Evolutionary conservation across 2,113 vertebrate species (phyloP), one percentile per base, ranked within the genome.

Genomic region (Antennarius striatus): DNA sequence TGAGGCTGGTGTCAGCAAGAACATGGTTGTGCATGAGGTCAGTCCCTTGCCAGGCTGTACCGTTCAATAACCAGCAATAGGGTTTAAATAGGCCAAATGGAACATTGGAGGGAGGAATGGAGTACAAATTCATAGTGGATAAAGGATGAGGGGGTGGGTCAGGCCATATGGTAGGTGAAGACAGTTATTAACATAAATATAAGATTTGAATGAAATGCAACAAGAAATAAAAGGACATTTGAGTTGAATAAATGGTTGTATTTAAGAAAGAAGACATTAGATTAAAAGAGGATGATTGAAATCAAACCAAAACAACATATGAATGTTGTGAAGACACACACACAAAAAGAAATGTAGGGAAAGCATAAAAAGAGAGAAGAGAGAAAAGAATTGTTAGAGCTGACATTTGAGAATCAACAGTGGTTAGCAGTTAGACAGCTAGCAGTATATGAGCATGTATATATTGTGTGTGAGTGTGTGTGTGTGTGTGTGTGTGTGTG

Each of bases 11-110:
- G 89, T 98, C 98, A 88, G 93, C 95, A 90, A 99, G 93, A 90
- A 99, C 96, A 78, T 99, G 98, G 94, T 99, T 99, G 94, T 99
- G 98, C 98, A 99, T 99, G 95, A 99, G 95, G 94, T 99, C 98
- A 91, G 98, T 99, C 92, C 97, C 98, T 94, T 98, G 98, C 98
- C 98, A 99, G 91, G 98, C 98, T 99, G 92, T 77, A 43, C 46
- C 72, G 10, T 59, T 17, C 63, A 51, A 56, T 61, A 15, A 65
- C 32, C 45, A 63, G 42, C 49, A 47, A 55, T 16, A 13, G 32
- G 32, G 32, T 36, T 36, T 36, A 11, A 12, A 30, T 13, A 62
- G 51, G 13, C 28, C 56, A 48, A 42, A 65, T 55, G 29, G 0
- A 62, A 73, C 29, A 66, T 40, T 30, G 45, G 16, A 10, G 49